Evolutionary conservation across 2,797 vertebrate species (phyloP).

Genomic region (Atherinosoma microstoma): DNA sequence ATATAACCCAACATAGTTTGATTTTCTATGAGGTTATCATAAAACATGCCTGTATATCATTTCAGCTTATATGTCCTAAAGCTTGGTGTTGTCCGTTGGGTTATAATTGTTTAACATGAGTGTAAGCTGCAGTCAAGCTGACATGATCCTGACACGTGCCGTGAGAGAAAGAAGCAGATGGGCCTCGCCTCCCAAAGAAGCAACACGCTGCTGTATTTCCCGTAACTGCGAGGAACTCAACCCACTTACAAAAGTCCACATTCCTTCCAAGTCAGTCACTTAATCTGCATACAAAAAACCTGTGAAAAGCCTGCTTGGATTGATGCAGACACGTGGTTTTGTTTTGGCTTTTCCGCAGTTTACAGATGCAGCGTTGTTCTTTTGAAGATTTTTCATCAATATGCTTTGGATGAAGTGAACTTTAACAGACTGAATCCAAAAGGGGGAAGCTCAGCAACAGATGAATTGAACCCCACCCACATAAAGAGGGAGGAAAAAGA

Average conservation of each 20-base stretch:
- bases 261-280: slow-evolving; percentile 62
- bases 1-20: neutral
- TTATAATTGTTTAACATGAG: neutral
- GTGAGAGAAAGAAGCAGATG: slow-evolving; percentile 2
- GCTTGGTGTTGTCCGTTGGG: neutral
- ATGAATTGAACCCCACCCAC: neutral
- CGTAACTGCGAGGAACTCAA: slow-evolving; percentile 42
- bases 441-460: neutral
- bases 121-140: neutral
- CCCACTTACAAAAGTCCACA: slow-evolving; percentile 62
- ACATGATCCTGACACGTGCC: neutral
- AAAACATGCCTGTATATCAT: neutral
- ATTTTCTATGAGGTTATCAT: neutral
- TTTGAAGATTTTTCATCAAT: slow-evolving; percentile 9
- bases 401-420: neutral
- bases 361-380: neutral
- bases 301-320: neutral
- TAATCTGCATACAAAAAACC: slow-evolving; percentile 27
- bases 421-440: neutral
- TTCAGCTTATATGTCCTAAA: neutral
- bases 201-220: slow-evolving; percentile 49
- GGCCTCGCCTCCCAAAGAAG: neutral
- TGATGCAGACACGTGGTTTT: neutral
- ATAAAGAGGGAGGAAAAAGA: neutral
- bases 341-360: neutral